These are phyloP conservation scores for Orchesella cincta DNA, from an alignment of 1,140 invertebrate genomes.

Conservation along the genomic window DNA sequence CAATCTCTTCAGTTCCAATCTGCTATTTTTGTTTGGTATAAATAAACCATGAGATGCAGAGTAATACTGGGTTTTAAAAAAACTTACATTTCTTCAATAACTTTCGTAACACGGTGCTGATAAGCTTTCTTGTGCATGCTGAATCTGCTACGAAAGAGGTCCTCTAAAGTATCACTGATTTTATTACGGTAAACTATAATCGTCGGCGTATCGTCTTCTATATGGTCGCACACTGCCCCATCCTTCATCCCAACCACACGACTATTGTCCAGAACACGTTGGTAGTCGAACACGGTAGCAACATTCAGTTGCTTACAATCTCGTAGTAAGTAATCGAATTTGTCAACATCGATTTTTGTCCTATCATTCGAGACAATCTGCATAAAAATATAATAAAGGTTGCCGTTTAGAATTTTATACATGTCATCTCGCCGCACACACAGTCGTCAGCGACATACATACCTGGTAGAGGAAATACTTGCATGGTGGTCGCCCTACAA, in stretches of 20 bases:
- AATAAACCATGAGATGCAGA: no score
- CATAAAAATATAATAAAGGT: constrained; percentile 13
- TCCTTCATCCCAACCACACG: constrained; percentile 37
- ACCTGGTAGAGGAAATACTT: constrained; percentile 59
- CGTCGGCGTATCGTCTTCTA: neutral
- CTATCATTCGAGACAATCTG: constrained; percentile 62
- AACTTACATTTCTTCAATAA: constrained; percentile 59
- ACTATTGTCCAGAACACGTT: constrained; percentile 49
- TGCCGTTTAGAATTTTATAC: neutral
- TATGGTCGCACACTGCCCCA: neutral
- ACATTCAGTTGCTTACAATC: constrained; percentile 62
- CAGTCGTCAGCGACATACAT: neutral
- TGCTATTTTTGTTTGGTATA: no score
- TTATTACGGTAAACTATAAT: constrained; percentile 47
- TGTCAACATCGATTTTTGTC: constrained; percentile 71
- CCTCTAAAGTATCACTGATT: constrained; percentile 37
- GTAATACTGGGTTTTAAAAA: no score
- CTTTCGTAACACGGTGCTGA: constrained; percentile 58
- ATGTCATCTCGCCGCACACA: neutral
- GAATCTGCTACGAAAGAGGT: constrained; percentile 45
- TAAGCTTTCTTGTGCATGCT: constrained; percentile 60
- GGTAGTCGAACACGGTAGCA: constrained; percentile 58
- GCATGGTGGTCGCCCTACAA: constrained; percentile 47
- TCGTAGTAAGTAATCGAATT: constrained; percentile 70
- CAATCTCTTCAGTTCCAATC: no score